Base-by-base conservation (phyloP, 2,888 invertebrate species). In the Polymixis lichenea region DNA sequence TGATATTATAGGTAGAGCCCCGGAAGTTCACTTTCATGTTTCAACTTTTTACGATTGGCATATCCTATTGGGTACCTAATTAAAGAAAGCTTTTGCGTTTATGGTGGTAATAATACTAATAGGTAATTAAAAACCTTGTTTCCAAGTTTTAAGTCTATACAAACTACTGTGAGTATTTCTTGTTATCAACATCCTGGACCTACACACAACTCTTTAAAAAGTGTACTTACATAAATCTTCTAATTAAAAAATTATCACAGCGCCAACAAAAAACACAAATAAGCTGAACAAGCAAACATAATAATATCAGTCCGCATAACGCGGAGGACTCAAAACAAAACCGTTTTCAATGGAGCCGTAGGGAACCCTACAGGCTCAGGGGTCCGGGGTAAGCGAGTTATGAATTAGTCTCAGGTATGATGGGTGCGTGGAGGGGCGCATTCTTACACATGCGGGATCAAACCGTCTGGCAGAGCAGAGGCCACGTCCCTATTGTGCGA, bases 331-430 rank as follows among this genome's bases (percentile, higher is more conserved):
- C 78, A 66, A 78, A 86, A 87, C 81, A 87, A 77, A 84, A 81
- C 77, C 78, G 70, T 70, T 81, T 77, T 83, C 72, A 78, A 84
- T 83, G 70, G 77, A 86, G 82, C 81, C 74, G 78, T 73, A 64
- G 85, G 87, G 86, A 85, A 66, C 85, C 75, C 78, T 80, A 69
- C 66, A 72, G 75, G 83, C 72, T 60, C 70, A 53, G 77, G 56
- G 77, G 66, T 68, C 74, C 82, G 80, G 85, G 82, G 86, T 81
- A 82, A 81, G 77, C 77, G 84, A 81, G 75, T 77, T 84, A 87
- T 88, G 88, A 88, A 88, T 88, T 87, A 87, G 88, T 87, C 87
- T 86, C 88, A 87, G 87, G 87, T 88, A 78, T 69, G 80, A 78
- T 87, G 86, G 87, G 86, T 86, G 85, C 85, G 82, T 75, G 72